These are phyloP conservation scores for Lithobates sylvaticus DNA, from an alignment of 2,797 vertebrate genomes.

Conservation along the genomic window DNA sequence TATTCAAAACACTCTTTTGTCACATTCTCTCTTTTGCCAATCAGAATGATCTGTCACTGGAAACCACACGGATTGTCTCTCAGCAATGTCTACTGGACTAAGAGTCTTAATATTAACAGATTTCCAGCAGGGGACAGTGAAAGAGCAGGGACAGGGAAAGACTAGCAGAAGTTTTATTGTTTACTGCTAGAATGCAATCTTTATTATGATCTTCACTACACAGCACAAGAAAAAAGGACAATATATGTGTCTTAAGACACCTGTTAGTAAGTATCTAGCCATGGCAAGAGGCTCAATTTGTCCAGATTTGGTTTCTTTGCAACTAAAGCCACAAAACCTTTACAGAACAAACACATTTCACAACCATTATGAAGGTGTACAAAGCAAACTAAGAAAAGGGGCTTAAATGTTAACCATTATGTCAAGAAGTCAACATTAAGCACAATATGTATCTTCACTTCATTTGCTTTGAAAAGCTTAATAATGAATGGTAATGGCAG, in stretches of 20 bases:
- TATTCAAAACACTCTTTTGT: too few relatives aligned
- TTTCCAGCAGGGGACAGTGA: too few relatives aligned
- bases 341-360: constrained; percentile 35
- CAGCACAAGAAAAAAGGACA: neutral
- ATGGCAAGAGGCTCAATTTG: constrained; percentile 6
- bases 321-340: constrained; percentile 29
- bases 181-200: neutral
- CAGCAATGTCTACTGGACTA: neutral
- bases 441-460: constrained; percentile 52
- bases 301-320: constrained; percentile 19
- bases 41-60: neutral
- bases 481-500: constrained; percentile 61
- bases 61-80: neutral
- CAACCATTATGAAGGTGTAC: constrained; percentile 37
- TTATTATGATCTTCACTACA: neutral
- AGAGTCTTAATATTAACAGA: neutral
- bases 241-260: constrained; percentile 21
- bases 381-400: constrained; percentile 43
- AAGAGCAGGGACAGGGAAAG: neutral
- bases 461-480: constrained; percentile 59
- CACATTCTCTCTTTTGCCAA: too few relatives aligned
- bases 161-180: too few relatives aligned
- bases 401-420: constrained; percentile 52
- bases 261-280: constrained; percentile 16
- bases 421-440: constrained; percentile 32